These are phyloP conservation scores for Tortrix viridana DNA, from an alignment of 2,888 invertebrate species.

Conservation along the genomic window DNA sequence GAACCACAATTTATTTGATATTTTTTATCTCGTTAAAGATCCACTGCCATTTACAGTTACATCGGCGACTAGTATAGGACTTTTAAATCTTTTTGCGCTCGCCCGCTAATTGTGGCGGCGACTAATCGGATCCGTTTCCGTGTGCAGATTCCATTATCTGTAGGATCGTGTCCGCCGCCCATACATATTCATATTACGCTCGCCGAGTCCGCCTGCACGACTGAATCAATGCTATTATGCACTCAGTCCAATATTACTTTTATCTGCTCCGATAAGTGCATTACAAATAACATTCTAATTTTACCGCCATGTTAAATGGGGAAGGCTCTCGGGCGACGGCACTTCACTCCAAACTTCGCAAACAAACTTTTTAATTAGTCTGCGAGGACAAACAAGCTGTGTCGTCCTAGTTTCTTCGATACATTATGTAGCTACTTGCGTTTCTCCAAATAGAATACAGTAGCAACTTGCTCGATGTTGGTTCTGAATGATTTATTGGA, in stretches of 20 bases:
- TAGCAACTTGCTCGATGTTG: conserved; percentile 46
- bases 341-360: conserved; percentile 69
- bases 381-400: conserved; percentile 81
- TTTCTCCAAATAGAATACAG: conserved; percentile 53
- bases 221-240: conserved; percentile 60
- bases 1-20: no score
- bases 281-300: conserved; percentile 55
- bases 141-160: conserved; percentile 80
- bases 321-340: conserved; percentile 65
- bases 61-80: conserved; percentile 39
- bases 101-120: conserved; percentile 68
- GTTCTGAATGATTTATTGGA: conserved; percentile 44
- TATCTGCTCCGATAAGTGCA: conserved; percentile 33
- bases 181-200: conserved; percentile 77
- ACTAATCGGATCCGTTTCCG: conserved; percentile 74
- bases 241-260: conserved; percentile 45
- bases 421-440: conserved; percentile 61
- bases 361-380: conserved; percentile 85
- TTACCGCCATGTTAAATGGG: conserved; percentile 68
- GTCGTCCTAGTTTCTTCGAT: conserved; percentile 70
- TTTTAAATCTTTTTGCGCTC: conserved; percentile 52
- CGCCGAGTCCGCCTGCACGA: conserved; percentile 56
- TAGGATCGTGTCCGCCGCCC: conserved; percentile 69
- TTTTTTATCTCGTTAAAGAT: not conserved
- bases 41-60: not conserved